phyloP scores from a whole-genome alignment of 2,113 vertebrate species.

The Mobula birostris region DNA sequence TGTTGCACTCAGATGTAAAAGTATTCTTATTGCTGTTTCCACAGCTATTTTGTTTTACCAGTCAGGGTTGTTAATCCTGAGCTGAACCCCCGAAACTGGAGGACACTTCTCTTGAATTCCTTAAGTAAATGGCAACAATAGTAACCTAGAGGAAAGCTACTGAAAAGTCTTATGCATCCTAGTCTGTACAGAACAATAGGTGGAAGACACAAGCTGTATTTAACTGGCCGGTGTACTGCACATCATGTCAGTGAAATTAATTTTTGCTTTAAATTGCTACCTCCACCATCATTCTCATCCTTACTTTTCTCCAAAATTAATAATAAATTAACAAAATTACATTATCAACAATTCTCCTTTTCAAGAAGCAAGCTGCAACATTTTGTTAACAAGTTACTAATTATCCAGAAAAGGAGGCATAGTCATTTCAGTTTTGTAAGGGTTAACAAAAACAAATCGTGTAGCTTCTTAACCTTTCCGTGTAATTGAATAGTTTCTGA shows the following conservation, averaged over 20 bases:
- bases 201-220: neutral
- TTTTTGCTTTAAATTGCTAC: neutral
- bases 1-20: too few species aligned
- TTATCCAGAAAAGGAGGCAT: neutral
- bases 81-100: too few species aligned
- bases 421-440: neutral
- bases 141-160: neutral
- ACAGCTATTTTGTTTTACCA: too few species aligned
- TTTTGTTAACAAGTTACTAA: neutral
- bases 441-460: neutral
- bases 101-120: neutral
- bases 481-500: neutral
- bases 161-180: neutral
- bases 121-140: neutral
- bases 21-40: too few species aligned
- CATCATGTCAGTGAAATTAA: neutral
- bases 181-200: neutral
- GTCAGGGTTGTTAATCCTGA: too few species aligned
- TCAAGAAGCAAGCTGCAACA: neutral
- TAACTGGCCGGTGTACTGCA: neutral
- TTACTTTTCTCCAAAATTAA: neutral
- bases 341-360: neutral
- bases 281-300: neutral
- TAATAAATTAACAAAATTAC: neutral
- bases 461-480: neutral